These are phyloP conservation scores for Camptogramma bilineatum DNA, from an alignment of 2,888 invertebrate genomes.

Conservation along the genomic window DNA sequence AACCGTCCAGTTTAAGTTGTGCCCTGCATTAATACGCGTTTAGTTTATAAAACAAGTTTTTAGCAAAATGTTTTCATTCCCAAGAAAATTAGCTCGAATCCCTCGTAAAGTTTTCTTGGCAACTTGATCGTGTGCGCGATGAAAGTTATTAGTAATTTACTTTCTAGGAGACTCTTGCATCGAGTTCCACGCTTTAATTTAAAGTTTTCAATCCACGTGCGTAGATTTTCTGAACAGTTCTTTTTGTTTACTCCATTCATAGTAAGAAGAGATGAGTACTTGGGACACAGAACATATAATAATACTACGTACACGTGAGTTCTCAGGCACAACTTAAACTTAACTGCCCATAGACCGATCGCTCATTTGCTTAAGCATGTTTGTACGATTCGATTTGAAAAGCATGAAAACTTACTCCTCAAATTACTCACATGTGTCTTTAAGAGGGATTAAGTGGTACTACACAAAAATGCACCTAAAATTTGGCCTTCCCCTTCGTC, in stretches of 20 bases:
- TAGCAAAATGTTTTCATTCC: slow-evolving; percentile 48
- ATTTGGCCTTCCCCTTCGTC: slow-evolving; percentile 66
- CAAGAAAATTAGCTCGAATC: slow-evolving; percentile 53
- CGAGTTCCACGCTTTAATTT: slow-evolving; percentile 62
- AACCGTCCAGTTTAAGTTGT: slow-evolving; percentile 72
- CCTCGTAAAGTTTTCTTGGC: slow-evolving; percentile 54
- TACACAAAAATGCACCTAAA: slow-evolving; percentile 74
- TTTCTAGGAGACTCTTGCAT: slow-evolving; percentile 56
- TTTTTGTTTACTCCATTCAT: slow-evolving; percentile 42
- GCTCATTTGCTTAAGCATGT: slow-evolving; percentile 82
- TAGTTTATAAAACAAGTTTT: slow-evolving; percentile 39
- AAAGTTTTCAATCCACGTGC: slow-evolving; percentile 60
- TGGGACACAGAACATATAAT: too few species aligned
- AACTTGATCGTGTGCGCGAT: slow-evolving; percentile 61
- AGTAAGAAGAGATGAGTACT: slow-evolving; percentile 32
- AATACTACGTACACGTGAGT: slow-evolving; percentile 40
- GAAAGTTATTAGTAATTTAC: slow-evolving; percentile 65
- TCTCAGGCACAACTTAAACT: slow-evolving; percentile 76
- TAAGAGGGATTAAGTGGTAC: slow-evolving; percentile 76
- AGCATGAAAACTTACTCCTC: slow-evolving; percentile 75
- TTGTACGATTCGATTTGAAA: slow-evolving; percentile 75
- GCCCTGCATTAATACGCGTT: slow-evolving; percentile 51
- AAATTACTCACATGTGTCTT: slow-evolving; percentile 72
- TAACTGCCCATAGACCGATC: slow-evolving; percentile 72
- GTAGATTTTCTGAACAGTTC: slow-evolving; percentile 52